Evolutionary conservation across 2,797 vertebrate genomes (phyloP), one percentile per base, ranked within the genome.

Genomic region (Myotis pilosus): DNA sequence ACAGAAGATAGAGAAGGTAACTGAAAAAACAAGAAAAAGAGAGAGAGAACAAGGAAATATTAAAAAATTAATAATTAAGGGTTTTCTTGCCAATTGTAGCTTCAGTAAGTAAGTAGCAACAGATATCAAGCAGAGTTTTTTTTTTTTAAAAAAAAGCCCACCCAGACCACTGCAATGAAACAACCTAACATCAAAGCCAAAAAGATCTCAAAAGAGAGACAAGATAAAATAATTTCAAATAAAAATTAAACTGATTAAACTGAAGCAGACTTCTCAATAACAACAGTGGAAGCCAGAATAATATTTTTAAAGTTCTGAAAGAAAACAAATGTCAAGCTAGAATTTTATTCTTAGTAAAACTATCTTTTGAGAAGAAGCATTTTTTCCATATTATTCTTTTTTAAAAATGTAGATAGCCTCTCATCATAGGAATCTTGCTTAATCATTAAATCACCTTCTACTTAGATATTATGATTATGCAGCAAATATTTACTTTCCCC

Each of bases 281-380:
- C 3, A 76, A 74, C 9, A 47, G 11, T 41, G 33, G 38, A 88
- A 68, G 5, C 4, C 38, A 85, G 30, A 81, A 94, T 57, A 87
- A 84, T 76, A 53, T 78, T 51, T 88, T 81, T 51, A 71, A 80
- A 93, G 8, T 13, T 82, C 78, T 53, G n/a, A 75, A 82, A 81
- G 57, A 68, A 91, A 92, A 76, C 47, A 75, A 76, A 12, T 68
- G 12, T 74, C 62, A 83, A 44, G 2, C 1, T 87, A 68, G 28
- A 92, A 62, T 80, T 89, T 78, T 85, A 69, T 85, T 71, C 72
- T 90, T 47, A 92, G 28, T 53, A 60, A 79, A 82, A 68, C 19
- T 87, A 71, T 71, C 33, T 57, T 80, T 44, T 81, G 60, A 78
- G 15, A 82, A 78, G 53, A 28, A 47, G 1, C 44, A 82, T 85